A percentile compares a stretch with the other conserved stretches of the same genome.
These are phyloP conservation scores for Calyptomena viridis DNA, from an alignment of 2,113 vertebrate genomes.

Conservation along the genomic window DNA sequence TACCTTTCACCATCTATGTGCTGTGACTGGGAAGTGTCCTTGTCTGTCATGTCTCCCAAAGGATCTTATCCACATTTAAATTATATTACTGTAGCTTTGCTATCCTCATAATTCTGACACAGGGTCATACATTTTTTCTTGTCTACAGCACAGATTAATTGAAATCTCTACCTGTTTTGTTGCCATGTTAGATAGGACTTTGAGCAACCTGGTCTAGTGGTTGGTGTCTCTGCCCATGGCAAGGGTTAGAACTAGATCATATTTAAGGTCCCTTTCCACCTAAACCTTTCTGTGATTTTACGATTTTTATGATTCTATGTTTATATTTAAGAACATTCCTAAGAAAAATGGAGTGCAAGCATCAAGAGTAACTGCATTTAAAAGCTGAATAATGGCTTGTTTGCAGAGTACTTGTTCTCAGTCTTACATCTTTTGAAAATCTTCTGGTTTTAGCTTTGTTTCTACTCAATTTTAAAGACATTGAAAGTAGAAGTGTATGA, in stretches of 20 bases:
- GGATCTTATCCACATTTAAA: background rate
- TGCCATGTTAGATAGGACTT: background rate
- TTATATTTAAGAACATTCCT: background rate
- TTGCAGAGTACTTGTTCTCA: background rate
- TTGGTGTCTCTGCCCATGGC: background rate
- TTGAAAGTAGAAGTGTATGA: background rate
- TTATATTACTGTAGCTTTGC: background rate
- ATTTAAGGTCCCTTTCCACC: background rate
- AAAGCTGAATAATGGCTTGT: background rate
- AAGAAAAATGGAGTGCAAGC: background rate
- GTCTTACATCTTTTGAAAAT: background rate
- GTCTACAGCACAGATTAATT: background rate
- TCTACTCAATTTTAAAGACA: background rate
- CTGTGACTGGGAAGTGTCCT: background rate
- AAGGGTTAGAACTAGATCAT: background rate
- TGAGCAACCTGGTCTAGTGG: background rate
- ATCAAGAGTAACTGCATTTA: background rate
- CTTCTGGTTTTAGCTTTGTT: background rate
- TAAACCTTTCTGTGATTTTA: background rate
- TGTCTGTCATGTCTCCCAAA: background rate
- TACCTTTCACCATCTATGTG: background rate
- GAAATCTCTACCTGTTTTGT: background rate
- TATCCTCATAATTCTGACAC: background rate
- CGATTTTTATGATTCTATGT: background rate
- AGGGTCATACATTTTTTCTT: background rate